These are phyloP conservation scores for Lipotes vexillifer DNA, from an alignment of 2,113 vertebrate species.

Conservation along the genomic window DNA sequence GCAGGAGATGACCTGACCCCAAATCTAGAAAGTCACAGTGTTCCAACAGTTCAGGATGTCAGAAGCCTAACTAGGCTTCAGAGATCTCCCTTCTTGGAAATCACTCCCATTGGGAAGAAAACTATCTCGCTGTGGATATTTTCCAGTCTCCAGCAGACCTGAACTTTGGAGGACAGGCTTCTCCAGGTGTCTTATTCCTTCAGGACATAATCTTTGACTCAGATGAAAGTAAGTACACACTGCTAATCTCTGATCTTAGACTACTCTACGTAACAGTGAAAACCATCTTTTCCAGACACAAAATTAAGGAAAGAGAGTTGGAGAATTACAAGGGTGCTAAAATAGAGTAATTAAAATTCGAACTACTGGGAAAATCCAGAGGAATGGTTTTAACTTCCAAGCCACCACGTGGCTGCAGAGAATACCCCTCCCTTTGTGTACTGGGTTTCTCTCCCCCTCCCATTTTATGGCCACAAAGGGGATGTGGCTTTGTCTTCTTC, in stretches of 20 bases:
- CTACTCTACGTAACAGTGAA: background rate
- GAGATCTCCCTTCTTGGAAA: background rate
- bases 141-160: background rate
- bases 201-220: background rate
- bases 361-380: slow-evolving; percentile 3
- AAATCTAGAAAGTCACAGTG: background rate
- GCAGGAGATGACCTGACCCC: background rate
- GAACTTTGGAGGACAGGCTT: background rate
- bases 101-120: background rate
- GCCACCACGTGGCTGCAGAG: background rate
- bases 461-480: background rate
- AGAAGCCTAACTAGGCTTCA: background rate
- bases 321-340: background rate
- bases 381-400: background rate
- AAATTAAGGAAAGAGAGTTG: background rate
- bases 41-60: background rate
- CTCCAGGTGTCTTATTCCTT: background rate
- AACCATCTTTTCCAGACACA: background rate
- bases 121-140: background rate
- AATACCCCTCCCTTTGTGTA: background rate
- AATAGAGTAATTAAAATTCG: background rate
- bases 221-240: background rate
- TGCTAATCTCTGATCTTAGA: background rate
- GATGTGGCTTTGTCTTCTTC: background rate
- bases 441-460: background rate